Conservation (phyloP, 2,797 vertebrate species). For the Hydrolagus colliei region DNA sequence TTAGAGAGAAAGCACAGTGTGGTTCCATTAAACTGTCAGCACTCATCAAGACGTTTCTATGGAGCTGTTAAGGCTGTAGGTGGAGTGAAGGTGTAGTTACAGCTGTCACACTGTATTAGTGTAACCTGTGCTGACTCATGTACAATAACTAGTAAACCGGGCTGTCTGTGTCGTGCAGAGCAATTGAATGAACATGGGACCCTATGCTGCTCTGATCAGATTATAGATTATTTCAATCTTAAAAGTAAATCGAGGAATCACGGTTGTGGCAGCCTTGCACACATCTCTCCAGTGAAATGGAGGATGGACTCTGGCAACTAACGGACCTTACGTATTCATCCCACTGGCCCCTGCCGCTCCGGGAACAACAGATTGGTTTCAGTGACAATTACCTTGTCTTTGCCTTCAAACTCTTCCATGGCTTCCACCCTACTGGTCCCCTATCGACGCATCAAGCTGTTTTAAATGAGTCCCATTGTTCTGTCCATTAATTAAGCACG, state of each 20-base stretch:
- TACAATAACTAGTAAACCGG: background rate
- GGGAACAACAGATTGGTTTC: too few species aligned
- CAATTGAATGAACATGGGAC: background rate
- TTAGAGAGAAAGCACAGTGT: background rate
- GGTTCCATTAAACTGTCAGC: background rate
- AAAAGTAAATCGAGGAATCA: background rate
- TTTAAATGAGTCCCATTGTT: too few species aligned
- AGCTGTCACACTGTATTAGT: constrained; percentile 9
- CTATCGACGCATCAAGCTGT: too few species aligned
- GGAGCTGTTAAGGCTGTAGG: background rate
- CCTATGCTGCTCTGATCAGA: background rate
- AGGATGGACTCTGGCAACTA: too few species aligned
- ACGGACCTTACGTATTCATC: too few species aligned
- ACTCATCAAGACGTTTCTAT: background rate
- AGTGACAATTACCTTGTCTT: too few species aligned
- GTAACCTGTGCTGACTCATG: background rate
- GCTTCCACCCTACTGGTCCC: too few species aligned
- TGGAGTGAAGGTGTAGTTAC: background rate
- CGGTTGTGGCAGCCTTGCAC: background rate
- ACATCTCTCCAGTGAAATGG: too few species aligned
- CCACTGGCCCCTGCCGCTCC: too few species aligned
- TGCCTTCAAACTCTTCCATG: too few species aligned
- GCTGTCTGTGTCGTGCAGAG: background rate
- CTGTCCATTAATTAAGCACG: too few species aligned
- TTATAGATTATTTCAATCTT: constrained; percentile 1